These are phyloP conservation scores for Euplexia lucipara DNA, from an alignment of 2,888 invertebrate genomes.

Conservation along the genomic window DNA sequence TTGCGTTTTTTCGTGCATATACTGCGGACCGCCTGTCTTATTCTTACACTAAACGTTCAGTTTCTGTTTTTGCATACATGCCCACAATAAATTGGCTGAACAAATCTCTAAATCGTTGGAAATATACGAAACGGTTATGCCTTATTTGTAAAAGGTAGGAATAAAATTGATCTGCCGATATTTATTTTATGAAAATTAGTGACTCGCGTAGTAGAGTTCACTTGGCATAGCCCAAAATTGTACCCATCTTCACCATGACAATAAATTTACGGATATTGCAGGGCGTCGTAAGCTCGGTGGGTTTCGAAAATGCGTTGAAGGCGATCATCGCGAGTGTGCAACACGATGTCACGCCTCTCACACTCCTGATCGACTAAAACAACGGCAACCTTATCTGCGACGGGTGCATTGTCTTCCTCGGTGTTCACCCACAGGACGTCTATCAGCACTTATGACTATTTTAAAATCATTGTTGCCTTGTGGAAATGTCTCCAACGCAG, in stretches of 20 bases:
- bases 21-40: background rate
- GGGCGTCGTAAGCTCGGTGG: slow-evolving; percentile 12
- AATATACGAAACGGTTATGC: no score
- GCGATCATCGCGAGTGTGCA: slow-evolving; percentile 11
- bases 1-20: no score
- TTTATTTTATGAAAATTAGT: no score
- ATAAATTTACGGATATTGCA: background rate
- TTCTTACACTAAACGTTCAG: no score
- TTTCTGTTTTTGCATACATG: no score
- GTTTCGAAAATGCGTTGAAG: slow-evolving; percentile 30
- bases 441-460: background rate
- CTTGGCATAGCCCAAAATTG: background rate
- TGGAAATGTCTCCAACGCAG: background rate
- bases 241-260: background rate
- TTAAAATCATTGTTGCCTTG: background rate
- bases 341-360: slow-evolving; percentile 26
- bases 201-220: no score
- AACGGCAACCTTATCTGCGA: slow-evolving; percentile 27
- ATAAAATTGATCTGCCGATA: no score
- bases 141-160: no score
- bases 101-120: no score
- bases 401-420: slow-evolving; percentile 21
- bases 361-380: slow-evolving; percentile 28
- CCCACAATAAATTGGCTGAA: no score
- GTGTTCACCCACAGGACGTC: slow-evolving; percentile 8